Conservation (phyloP, 2,797 vertebrate genomes). For the Cyprinella venusta region DNA sequence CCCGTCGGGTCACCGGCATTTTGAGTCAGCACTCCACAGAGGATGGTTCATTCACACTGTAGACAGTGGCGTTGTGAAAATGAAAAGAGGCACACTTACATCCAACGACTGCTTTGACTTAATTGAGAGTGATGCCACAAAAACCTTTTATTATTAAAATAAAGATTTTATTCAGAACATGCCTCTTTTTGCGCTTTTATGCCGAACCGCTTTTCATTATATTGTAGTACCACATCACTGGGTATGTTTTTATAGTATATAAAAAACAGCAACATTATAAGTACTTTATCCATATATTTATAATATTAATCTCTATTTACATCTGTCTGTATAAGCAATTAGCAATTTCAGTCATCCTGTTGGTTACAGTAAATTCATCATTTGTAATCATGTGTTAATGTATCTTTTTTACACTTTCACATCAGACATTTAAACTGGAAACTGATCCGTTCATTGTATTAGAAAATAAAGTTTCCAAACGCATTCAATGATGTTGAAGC, state of each 20-base stretch:
- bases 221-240: constrained; percentile 17
- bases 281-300: neutral
- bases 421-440: neutral
- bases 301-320: constrained; percentile 34
- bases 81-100: rapidly evolving
- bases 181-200: neutral
- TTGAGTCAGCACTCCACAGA: constrained; percentile 72
- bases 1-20: constrained; percentile 42
- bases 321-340: neutral
- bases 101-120: neutral
- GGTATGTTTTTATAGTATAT: neutral
- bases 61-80: constrained; percentile 16
- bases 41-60: constrained; percentile 77
- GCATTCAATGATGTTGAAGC: neutral
- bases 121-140: neutral
- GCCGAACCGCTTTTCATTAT: neutral
- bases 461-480: neutral
- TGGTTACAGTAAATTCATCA: neutral
- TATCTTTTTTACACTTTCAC: neutral
- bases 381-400: neutral
- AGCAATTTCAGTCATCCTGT: neutral
- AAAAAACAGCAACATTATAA: neutral
- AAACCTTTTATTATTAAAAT: neutral
- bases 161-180: neutral
- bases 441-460: neutral